Evolutionary conservation across 2,113 vertebrate species (phyloP).

Genomic region (Acanthisitta chloris): DNA sequence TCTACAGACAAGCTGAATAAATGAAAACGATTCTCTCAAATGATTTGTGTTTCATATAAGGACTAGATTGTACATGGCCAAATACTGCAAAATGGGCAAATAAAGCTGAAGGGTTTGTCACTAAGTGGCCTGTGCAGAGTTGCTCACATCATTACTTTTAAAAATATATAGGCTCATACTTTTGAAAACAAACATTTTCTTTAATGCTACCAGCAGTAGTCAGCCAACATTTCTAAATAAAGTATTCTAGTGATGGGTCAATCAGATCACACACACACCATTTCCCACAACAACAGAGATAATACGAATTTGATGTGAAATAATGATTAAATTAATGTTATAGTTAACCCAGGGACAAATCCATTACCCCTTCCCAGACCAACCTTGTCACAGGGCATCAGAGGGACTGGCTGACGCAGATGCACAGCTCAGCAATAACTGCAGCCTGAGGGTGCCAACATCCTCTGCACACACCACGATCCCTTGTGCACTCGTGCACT

Average conservation of each 20-base stretch:
- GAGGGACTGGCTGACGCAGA: background rate
- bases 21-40: background rate
- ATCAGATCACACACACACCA: background rate
- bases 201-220: background rate
- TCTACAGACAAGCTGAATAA: background rate
- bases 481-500: background rate
- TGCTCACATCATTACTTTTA: background rate
- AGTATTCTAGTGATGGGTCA: background rate
- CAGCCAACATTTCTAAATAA: background rate
- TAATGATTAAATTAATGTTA: background rate
- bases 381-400: conserved; percentile 41
- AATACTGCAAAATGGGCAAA: background rate
- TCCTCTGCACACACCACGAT: background rate
- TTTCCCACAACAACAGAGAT: background rate
- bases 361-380: conserved; percentile 36
- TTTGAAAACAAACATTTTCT: background rate
- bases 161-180: background rate
- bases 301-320: background rate
- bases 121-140: background rate
- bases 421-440: conserved; percentile 13
- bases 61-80: background rate
- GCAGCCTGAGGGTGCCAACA: conserved; percentile 12
- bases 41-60: background rate
- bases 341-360: conserved; percentile 8
- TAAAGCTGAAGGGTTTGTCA: background rate